phyloP scores from a whole-genome alignment of 1,140 invertebrate species.

The Scaptomyza montana region DNA sequence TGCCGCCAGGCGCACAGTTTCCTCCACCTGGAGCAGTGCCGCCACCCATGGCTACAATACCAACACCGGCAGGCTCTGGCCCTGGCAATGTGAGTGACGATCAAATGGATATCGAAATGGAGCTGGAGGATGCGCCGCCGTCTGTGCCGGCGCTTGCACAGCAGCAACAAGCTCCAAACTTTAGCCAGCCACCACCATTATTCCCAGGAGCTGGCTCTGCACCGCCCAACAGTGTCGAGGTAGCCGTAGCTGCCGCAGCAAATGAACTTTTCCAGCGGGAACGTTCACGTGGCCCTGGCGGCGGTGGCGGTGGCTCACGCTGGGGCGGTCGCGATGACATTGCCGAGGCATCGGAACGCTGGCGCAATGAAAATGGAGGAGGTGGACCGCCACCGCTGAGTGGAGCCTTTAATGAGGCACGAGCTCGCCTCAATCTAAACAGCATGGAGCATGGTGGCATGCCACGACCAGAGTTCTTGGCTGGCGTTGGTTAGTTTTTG shows the following conservation, averaged over 20 bases:
- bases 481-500: slow-evolving; percentile 36
- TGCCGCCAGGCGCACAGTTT: slow-evolving; percentile 84
- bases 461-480: slow-evolving; percentile 64
- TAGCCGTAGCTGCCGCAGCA: slow-evolving; percentile 37
- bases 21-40: slow-evolving; percentile 74
- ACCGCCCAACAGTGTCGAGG: slow-evolving; percentile 45
- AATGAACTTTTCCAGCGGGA: slow-evolving; percentile 67
- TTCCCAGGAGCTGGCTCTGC: slow-evolving; percentile 19
- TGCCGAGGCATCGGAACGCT: slow-evolving; percentile 56
- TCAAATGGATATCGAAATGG: slow-evolving; percentile 88
- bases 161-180: slow-evolving; percentile 55
- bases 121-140: slow-evolving; percentile 84
- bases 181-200: slow-evolving; percentile 73
- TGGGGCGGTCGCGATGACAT: slow-evolving; percentile 73
- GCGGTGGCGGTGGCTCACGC: slow-evolving; percentile 41
- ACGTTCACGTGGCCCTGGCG: slow-evolving; percentile 46
- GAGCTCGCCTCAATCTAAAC: slow-evolving; percentile 67
- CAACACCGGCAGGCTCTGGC: slow-evolving; percentile 30
- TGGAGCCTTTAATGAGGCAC: slow-evolving; percentile 64
- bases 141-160: slow-evolving; percentile 25
- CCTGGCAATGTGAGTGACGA: slow-evolving; percentile 84
- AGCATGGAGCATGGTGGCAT: slow-evolving; percentile 64
- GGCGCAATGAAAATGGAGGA: slow-evolving; percentile 62
- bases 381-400: slow-evolving; percentile 46
- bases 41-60: slow-evolving; percentile 49